These are phyloP conservation scores for Aphrocallistes beatrix DNA, from an alignment of 37 sponge, comb jelly and placozoan species.

Conservation along the genomic window DNA sequence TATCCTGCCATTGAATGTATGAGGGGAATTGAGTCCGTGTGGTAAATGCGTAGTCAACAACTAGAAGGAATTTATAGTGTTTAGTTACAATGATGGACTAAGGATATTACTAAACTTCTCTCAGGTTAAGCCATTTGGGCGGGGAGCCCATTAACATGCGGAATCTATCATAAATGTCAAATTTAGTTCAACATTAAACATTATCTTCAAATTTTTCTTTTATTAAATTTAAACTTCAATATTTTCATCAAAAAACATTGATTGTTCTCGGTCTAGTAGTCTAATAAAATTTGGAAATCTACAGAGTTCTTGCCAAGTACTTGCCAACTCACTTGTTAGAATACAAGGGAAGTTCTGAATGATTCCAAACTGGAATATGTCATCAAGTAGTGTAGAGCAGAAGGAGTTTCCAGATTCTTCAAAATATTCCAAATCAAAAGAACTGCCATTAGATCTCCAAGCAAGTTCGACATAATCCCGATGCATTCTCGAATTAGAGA, in stretches of 20 bases:
- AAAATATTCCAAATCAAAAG: not conserved
- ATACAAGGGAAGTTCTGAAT: not conserved
- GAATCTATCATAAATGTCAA: too few species aligned
- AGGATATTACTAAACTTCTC: too few species aligned
- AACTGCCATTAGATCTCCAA: not conserved
- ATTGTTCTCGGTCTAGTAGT: too few species aligned
- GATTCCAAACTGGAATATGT: not conserved
- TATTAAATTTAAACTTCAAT: too few species aligned
- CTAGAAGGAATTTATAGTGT: too few species aligned
- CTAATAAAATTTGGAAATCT: not conserved
- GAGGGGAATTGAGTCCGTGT: not conserved
- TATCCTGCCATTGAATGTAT: not conserved
- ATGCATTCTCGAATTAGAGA: not conserved
- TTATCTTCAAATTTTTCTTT: too few species aligned
- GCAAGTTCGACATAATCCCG: not conserved
- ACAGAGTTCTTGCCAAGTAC: too few species aligned
- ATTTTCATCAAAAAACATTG: too few species aligned
- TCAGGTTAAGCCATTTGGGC: too few species aligned
- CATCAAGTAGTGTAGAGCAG: not conserved
- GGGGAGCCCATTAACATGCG: too few species aligned
- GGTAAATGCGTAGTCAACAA: constrained; percentile 8
- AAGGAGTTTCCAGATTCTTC: not conserved
- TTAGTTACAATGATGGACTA: too few species aligned
- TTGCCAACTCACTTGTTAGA: not conserved
- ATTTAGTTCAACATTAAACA: too few species aligned